Base-by-base conservation (phyloP, 1,140 invertebrate species). In the Chelonus insularis region DNA sequence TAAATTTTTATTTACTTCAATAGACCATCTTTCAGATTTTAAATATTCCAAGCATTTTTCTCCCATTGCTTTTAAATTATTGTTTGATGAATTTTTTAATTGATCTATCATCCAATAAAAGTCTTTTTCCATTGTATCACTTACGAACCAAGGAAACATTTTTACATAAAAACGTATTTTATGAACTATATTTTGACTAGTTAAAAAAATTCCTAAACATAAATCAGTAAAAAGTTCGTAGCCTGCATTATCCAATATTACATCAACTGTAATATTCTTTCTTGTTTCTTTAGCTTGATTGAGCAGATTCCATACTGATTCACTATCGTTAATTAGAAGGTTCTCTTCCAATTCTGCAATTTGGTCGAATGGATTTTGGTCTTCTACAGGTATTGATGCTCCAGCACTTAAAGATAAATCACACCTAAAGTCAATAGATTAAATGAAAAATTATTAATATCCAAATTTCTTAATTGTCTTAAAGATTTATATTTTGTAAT, bases 71-170 rank as follows among this genome's bases (percentile, higher is more conserved):
- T 74, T 60, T 29, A 84, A 57, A 43, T 70, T 48, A 36, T 72
- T 57, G 62, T 80, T 65, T 1, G 70, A 3, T 23, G 82, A 78
- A 14, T 74, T 70, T 16, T 62, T 65, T 64, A 87, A 75, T 32
- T 76, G 72, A 8, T 84, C 60, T 11, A 90, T 63, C 0, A 86
- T 85, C 88, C 88, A 95, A 65, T 86, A 65, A 50, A 97, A 89
- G 82, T 99, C 97, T 4, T 78, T 70, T 14, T 67, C 67, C 5
- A 88, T 93, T 1, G 91, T 90, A 78, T 99, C 97, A 7, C 96
- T 99, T 1, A 99, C 88, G 77, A 94, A 99, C 97, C 97, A 99
- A 0, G 97, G 96, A 65, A 95, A 89, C 7, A 84, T 82, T 84
- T 99, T 99, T 0, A 90, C 88, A 76, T 97, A 89, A 68, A 99